phyloP scores from a whole-genome alignment of 2,113 vertebrate genomes.

The Reinhardtius hippoglossoides region DNA sequence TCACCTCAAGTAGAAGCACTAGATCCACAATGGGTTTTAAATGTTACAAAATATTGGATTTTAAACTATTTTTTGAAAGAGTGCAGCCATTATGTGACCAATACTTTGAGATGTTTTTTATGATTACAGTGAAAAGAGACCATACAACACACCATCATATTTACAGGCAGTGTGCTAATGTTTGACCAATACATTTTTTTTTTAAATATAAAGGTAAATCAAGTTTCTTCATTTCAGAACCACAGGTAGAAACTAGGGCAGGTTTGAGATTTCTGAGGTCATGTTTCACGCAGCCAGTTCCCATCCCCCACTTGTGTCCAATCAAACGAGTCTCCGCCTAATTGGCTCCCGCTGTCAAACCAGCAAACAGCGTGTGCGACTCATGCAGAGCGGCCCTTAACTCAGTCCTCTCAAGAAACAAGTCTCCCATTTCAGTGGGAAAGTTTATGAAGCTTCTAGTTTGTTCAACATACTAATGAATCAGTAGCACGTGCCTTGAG shows the following conservation, averaged over 20 bases:
- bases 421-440: too few species aligned
- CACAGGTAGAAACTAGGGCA: too few species aligned
- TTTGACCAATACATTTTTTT: conserved; percentile 10
- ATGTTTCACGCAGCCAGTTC: too few species aligned
- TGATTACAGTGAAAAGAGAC: not conserved
- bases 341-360: conserved; percentile 14
- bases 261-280: too few species aligned
- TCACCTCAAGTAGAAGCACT: not conserved
- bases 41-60: conserved; percentile 19
- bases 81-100: not conserved
- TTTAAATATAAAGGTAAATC: not conserved
- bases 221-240: too few species aligned
- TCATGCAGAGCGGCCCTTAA: too few species aligned
- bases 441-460: too few species aligned
- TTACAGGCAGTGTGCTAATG: not conserved
- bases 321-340: conserved; percentile 7
- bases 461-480: too few species aligned
- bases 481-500: too few species aligned
- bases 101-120: not conserved
- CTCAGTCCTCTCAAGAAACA: too few species aligned
- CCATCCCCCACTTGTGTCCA: not conserved
- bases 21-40: conserved; percentile 22
- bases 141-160: not conserved
- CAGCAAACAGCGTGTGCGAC: too few species aligned
- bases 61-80: conserved; percentile 13